These are phyloP conservation scores for Mizuhopecten yessoensis DNA, from an alignment of 1,140 invertebrate species.

Conservation along the genomic window DNA sequence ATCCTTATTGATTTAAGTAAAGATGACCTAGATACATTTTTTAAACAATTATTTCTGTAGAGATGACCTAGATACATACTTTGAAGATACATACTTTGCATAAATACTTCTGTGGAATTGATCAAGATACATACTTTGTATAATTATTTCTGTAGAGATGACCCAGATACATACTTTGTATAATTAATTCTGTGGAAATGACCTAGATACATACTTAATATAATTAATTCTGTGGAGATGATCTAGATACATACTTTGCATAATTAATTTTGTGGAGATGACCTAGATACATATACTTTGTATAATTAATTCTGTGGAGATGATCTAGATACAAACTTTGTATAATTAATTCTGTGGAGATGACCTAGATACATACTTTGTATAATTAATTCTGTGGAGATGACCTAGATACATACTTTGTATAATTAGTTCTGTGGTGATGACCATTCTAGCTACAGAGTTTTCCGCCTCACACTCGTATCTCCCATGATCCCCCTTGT, in stretches of 20 bases:
- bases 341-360: background rate
- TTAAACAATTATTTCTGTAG: conserved; percentile 95
- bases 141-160: no score
- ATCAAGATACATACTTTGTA: no score
- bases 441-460: conserved; percentile 96
- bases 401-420: conserved; percentile 85
- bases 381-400: background rate
- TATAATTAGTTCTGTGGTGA: conserved; percentile 94
- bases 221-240: no score
- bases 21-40: conserved; percentile 77
- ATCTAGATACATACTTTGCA: no score
- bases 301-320: conserved; percentile 94
- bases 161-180: no score
- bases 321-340: conserved; percentile 83
- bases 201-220: no score
- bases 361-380: background rate
- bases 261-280: background rate
- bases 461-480: conserved; percentile 98
- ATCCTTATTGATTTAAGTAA: conserved; percentile 91
- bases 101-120: no score
- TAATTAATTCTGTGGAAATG: no score
- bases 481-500: conserved; percentile 94
- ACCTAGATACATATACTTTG: conserved; percentile 85
- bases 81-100: no score
- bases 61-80: conserved; percentile 85